A percentile compares a stretch with the other conserved stretches of the same genome.
phyloP scores from a whole-genome alignment of 1,140 invertebrate genomes.

The Chionoecetes opilio region DNA sequence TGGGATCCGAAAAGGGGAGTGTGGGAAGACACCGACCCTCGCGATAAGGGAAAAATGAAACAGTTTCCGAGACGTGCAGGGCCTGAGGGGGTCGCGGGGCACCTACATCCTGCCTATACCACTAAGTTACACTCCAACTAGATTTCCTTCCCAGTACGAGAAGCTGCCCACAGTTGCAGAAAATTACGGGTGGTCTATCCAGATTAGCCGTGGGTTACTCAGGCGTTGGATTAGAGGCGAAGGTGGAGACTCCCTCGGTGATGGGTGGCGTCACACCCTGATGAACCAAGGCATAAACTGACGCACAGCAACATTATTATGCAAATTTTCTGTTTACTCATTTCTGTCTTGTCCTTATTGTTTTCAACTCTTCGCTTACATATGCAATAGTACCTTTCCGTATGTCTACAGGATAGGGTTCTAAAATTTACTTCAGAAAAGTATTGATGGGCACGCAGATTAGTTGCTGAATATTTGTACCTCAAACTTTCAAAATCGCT shows the following conservation, averaged over 20 bases:
- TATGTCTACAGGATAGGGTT: neutral
- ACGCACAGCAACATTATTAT: too few species aligned
- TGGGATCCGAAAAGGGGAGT: neutral
- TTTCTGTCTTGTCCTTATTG: too few species aligned
- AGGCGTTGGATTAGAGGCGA: neutral
- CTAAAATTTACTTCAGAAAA: neutral
- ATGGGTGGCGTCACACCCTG: too few species aligned
- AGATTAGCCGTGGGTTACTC: neutral
- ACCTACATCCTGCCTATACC: neutral
- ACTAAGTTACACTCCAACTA: neutral
- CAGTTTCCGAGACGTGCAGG: neutral
- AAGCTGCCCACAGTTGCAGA: neutral
- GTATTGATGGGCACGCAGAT: neutral
- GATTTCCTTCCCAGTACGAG: constrained; percentile 2
- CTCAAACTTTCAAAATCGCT: neutral
- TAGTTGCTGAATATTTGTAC: neutral
- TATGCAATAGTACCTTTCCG: too few species aligned
- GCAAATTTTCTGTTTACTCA: too few species aligned
- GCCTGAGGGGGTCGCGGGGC: neutral
- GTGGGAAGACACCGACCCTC: neutral
- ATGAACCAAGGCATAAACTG: too few species aligned
- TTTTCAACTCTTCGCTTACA: too few species aligned
- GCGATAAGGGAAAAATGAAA: neutral
- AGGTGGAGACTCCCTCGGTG: too few species aligned
- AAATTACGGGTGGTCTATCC: neutral